phyloP scores from a whole-genome alignment of 2,888 invertebrate species.

The Horisme vitalbata region DNA sequence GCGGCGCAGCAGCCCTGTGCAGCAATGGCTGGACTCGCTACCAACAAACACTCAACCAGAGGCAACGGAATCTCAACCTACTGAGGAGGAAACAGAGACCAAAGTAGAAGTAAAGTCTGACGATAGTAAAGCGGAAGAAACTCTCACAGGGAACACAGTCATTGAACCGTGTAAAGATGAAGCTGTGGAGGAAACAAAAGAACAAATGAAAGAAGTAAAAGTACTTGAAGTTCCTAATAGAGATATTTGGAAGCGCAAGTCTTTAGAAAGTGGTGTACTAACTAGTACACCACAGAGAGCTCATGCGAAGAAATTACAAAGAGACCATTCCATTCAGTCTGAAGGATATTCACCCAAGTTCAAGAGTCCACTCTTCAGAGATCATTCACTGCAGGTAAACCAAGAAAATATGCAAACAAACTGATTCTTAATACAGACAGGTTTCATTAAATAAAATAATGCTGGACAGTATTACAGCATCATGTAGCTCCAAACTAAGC shows the following conservation, averaged over 20 bases:
- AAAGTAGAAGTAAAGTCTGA: conserved; percentile 55
- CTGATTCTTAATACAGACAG: neutral
- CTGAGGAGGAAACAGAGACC: conserved; percentile 37
- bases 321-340: conserved; percentile 75
- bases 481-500: too few species aligned
- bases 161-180: conserved; percentile 50
- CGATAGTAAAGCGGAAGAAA: conserved; percentile 63
- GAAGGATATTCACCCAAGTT: conserved; percentile 71
- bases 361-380: conserved; percentile 74
- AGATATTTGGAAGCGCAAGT: conserved; percentile 67
- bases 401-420: neutral
- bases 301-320: conserved; percentile 60
- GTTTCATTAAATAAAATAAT: too few species aligned
- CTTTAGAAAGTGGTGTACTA: conserved; percentile 64
- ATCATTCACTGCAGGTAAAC: conserved; percentile 76
- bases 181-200: conserved; percentile 38
- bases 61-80: conserved; percentile 33
- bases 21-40: conserved; percentile 89
- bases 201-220: conserved; percentile 22
- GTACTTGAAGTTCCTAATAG: conserved; percentile 59
- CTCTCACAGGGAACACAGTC: conserved; percentile 65
- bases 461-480: too few species aligned
- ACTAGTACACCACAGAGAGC: conserved; percentile 53
- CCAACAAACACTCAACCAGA: conserved; percentile 60
- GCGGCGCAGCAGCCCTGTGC: conserved; percentile 87